Conservation (phyloP, 2,113 vertebrate genomes). For the Pheucticus melanocephalus region DNA sequence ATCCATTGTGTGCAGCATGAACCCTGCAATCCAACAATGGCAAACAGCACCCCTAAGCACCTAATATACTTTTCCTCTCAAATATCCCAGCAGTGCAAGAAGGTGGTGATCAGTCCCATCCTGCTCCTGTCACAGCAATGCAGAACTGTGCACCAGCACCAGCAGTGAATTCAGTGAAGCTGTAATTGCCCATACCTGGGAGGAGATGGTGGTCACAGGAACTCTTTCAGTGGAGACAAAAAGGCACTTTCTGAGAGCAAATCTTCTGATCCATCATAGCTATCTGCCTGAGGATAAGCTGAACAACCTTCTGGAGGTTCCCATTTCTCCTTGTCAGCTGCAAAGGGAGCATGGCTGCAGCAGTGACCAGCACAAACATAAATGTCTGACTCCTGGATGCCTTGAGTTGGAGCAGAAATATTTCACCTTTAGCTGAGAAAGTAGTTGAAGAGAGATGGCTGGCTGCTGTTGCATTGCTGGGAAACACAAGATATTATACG, state of each 20-base stretch:
- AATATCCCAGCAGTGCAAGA: background rate
- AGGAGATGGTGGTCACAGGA: background rate
- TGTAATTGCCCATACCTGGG: background rate
- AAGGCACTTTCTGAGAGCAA: background rate
- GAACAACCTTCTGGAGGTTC: background rate
- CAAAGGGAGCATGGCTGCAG: background rate
- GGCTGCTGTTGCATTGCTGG: constrained; percentile 27
- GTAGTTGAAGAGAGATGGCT: constrained; percentile 4
- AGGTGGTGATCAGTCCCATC: background rate
- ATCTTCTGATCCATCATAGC: background rate
- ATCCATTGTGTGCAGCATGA: background rate
- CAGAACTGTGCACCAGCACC: background rate
- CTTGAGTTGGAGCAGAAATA: constrained; percentile 5
- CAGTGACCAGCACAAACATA: background rate
- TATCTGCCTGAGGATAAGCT: background rate
- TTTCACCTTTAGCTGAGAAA: constrained; percentile 15
- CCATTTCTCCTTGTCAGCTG: background rate
- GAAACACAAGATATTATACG: constrained; percentile 21
- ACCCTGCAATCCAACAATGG: background rate
- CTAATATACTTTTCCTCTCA: background rate
- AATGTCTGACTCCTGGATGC: background rate
- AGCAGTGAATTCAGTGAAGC: background rate
- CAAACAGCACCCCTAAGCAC: background rate
- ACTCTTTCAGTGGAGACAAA: background rate
- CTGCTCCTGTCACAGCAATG: background rate